Evolutionary conservation across 2,113 vertebrate genomes (phyloP), one percentile per base, ranked within the genome.

Genomic region (Willisornis vidua): DNA sequence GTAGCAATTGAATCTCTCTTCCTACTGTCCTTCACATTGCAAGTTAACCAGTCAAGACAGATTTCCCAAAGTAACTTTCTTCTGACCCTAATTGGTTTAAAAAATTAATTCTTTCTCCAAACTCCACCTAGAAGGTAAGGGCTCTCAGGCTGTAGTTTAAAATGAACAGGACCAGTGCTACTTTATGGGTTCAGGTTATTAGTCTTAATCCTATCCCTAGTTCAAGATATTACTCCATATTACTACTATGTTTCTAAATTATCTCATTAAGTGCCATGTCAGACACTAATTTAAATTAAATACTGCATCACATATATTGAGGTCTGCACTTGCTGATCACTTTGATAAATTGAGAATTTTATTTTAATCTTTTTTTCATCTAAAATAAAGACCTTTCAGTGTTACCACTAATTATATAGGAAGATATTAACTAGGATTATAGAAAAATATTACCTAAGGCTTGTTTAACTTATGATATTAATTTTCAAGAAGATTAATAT

Each of bases 211-310:
- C 28, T 51, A 31, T 39, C 37, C 19, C 33, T 77, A 39, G 24
- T 49, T 94, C 28, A 93, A 72, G 65, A 77, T 57, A 83, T 45
- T 77, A 76, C 71, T 78, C 55, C 71, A 10, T 77, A 23, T 77
- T 74, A 45, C 24, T 63, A 26, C 39, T n/a, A 24, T 59, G 16
- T 80, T 90, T 12, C 46, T 74, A 93, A 91, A 87, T 80, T 83
- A 71, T 76, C 43, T 83, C 24, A 70, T 70, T 66, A 61, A 41
- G 17, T 72, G 43, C 59, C 78, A 83, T 24, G 23, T 89, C 66
- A 93, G 51, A 85, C 8, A 79, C 18, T 51, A 75, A 65, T 77
- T 87, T 80, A 81, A 93, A 92, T 86, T 85, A 89, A 93, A 88
- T n/a, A 71, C 35, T 4, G 0, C 19, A 91, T 31, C 75, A 43